Base-by-base conservation (phyloP, 2,797 vertebrate genomes). In the Mormyrops attenuatus region DNA sequence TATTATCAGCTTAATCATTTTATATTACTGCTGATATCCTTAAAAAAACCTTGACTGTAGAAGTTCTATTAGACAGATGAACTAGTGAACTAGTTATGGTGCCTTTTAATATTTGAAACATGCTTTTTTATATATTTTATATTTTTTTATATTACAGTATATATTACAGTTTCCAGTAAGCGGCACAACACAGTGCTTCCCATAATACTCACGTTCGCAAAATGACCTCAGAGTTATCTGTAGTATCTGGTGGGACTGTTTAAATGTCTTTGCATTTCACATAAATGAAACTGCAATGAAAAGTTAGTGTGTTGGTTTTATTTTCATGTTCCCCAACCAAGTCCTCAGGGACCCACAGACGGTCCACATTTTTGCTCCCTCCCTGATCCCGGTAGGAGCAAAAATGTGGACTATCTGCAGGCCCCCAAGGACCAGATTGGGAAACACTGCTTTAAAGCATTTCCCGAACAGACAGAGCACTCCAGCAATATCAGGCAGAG, bases 391-490 rank as follows among this genome's bases (percentile, higher is more conserved):
- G 13, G 11, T 34, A 38, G 66, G 66, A 73, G 66, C 66, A 38
- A 17, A 38, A 38, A 34, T 13, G 30, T 73, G 26, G 66, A 73
- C 30, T 69, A 9, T 2, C 26, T 69, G 63, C 63, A 15, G 26
- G 26, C 38, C 66, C 30, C 66, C 30, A 11, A 26, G 60, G 60
- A 66, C 8, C 22, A 8, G n/a, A 63, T 63, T 26, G 22, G 60
- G 22, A 66, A 30, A 66, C 22, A 20, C 22, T 49, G 77, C 77
- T 84, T 84, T 69, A 6, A 88, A 92, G 34, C 8, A 8, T 87
- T 22, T 80, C 20, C 22, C n/a, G 30, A 84, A 8, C 2, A 30
- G 6, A 3, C 8, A 15, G 69, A 30, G n/a, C 84, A 47, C 22
- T 82, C 8, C 8, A 22, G 66, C 22, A 30, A 52, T 47, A 66